Evolutionary conservation across 2,888 invertebrate species (phyloP).

Genomic region (Achlya flavicornis): DNA sequence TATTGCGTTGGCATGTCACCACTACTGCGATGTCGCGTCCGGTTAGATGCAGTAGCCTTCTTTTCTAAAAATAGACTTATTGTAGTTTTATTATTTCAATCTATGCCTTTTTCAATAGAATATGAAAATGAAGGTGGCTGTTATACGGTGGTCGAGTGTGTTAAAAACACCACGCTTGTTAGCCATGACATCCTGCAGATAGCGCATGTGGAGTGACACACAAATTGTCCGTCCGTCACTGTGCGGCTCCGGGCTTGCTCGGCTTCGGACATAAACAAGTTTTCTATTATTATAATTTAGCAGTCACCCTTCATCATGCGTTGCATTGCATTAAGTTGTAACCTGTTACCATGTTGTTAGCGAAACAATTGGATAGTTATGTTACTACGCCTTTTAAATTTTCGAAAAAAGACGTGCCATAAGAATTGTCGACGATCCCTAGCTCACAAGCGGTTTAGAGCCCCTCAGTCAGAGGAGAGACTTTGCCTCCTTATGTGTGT

Average conservation of each 20-base stretch:
- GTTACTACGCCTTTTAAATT: too few species aligned
- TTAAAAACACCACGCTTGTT: slow-evolving; percentile 51
- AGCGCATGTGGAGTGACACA: slow-evolving; percentile 52
- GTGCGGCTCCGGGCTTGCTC: slow-evolving; percentile 29
- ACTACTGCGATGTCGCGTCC: background rate
- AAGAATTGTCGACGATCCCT: too few species aligned
- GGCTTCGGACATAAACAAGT: slow-evolving; percentile 27
- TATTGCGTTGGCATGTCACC: background rate
- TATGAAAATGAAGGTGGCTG: slow-evolving; percentile 24
- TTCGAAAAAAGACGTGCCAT: too few species aligned
- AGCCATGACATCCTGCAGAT: slow-evolving; percentile 37
- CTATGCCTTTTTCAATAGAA: slow-evolving; percentile 22
- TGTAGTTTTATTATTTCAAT: slow-evolving; percentile 11
- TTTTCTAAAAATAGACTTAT: slow-evolving; percentile 9
- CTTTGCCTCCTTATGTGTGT: too few species aligned
- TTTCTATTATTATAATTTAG: slow-evolving; percentile 36
- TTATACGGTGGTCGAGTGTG: slow-evolving; percentile 35
- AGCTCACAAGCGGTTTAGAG: too few species aligned
- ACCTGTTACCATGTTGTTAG: slow-evolving; percentile 2
- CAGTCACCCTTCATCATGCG: slow-evolving; percentile 14
- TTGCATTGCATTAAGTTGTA: slow-evolving; percentile 1
- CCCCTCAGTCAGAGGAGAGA: too few species aligned
- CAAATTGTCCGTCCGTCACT: slow-evolving; percentile 55
- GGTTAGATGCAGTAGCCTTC: background rate
- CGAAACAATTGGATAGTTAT: background rate